Evolutionary conservation across 92 coral and sea anemone genomes (phyloP).

Genomic region (Porites rus): DNA sequence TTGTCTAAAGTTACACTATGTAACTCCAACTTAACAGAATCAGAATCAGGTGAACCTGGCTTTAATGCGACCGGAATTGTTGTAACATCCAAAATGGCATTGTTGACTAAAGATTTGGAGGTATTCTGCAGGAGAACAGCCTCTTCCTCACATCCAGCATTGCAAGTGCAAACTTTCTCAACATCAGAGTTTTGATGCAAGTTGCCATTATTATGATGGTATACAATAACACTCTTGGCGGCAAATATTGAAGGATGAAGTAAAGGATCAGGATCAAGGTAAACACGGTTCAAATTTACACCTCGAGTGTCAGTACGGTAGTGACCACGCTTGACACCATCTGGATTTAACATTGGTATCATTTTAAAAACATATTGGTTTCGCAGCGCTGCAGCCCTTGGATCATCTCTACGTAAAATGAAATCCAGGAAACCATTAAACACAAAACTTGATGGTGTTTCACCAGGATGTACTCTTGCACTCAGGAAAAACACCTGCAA

Average conservation of each 20-base stretch:
- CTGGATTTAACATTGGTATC: slow-evolving; percentile 96
- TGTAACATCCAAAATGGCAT: not conserved
- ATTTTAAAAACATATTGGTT: slow-evolving; percentile 89
- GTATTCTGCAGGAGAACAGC: not conserved
- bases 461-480: slow-evolving; percentile 99
- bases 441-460: slow-evolving; percentile 97
- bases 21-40: slow-evolving; percentile 35
- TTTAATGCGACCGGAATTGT: slow-evolving; percentile 17
- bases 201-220: slow-evolving; percentile 63
- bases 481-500: slow-evolving; percentile 91
- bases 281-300: slow-evolving; percentile 93
- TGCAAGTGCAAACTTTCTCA: slow-evolving; percentile 37
- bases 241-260: slow-evolving; percentile 93
- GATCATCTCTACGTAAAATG: slow-evolving; percentile 85
- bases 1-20: slow-evolving; percentile 14
- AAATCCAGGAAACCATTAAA: slow-evolving; percentile 97
- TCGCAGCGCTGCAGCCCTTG: slow-evolving; percentile 85
- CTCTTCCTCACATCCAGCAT: slow-evolving; percentile 2
- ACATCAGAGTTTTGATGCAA: not conserved
- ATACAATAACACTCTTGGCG: slow-evolving; percentile 79
- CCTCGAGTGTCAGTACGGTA: slow-evolving; percentile 95
- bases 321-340: slow-evolving; percentile 98
- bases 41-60: slow-evolving; percentile 63
- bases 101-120: slow-evolving; percentile 11
- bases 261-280: slow-evolving; percentile 87